phyloP scores from a whole-genome alignment of 2,888 invertebrate species.

The Corbicula japonica region DNA sequence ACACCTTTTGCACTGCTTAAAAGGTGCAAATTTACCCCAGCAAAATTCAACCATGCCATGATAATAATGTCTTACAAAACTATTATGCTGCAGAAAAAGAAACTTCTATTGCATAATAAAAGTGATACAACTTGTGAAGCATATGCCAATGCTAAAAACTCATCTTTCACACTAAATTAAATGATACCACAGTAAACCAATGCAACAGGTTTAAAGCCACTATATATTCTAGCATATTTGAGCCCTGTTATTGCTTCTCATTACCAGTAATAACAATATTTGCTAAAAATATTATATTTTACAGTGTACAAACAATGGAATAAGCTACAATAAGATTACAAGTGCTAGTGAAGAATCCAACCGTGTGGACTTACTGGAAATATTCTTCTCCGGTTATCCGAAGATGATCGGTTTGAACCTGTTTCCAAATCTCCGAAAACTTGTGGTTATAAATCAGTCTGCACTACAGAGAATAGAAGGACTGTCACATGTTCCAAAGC shows the following conservation, averaged over 20 bases:
- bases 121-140: no score
- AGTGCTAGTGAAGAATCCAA: slow-evolving; percentile 75
- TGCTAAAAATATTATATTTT: slow-evolving; percentile 40
- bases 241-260: not conserved
- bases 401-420: slow-evolving; percentile 81
- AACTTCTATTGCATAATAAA: no score
- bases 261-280: not conserved
- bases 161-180: no score
- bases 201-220: no score
- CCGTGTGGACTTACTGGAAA: slow-evolving; percentile 80
- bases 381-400: slow-evolving; percentile 86
- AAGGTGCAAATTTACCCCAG: no score
- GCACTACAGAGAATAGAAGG: slow-evolving; percentile 76
- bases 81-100: no score
- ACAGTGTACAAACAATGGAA: slow-evolving; percentile 83
- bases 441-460: slow-evolving; percentile 80
- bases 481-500: slow-evolving; percentile 65
- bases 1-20: no score
- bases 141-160: no score
- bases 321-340: slow-evolving; percentile 76
- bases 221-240: not conserved
- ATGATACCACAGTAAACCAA: no score
- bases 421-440: slow-evolving; percentile 84
- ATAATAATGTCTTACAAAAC: no score
- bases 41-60: no score